Evolutionary conservation across 2,888 invertebrate species (phyloP).

Genomic region (Darwinula stevensoni): DNA sequence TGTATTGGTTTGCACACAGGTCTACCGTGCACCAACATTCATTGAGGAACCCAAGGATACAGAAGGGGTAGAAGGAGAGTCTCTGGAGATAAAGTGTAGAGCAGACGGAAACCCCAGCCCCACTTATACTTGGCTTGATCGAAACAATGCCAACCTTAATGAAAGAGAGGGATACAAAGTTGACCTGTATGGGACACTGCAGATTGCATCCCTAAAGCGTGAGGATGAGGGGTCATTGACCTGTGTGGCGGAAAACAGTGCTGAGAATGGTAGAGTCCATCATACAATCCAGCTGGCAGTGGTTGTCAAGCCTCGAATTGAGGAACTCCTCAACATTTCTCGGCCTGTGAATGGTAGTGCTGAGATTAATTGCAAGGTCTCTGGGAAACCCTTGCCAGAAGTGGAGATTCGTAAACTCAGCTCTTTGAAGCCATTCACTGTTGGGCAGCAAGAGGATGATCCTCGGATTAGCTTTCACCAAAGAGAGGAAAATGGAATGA

Average conservation of each 20-base stretch:
- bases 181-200: conserved; percentile 27
- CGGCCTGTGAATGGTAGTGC: conserved; percentile 28
- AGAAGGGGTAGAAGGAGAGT: conserved; percentile 49
- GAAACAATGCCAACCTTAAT: conserved; percentile 31
- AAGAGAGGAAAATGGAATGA: too few relatives aligned
- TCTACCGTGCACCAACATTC: conserved; percentile 41
- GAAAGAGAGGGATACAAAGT: conserved; percentile 15
- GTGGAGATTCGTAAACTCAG: conserved; percentile 50
- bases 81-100: conserved; percentile 38
- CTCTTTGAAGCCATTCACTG: conserved; percentile 26
- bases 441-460: conserved; percentile 31
- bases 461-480: conserved; percentile 32
- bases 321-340: conserved; percentile 40
- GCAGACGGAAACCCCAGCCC: conserved; percentile 61
- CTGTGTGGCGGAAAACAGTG: conserved; percentile 47
- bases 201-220: conserved; percentile 38
- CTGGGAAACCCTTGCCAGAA: conserved; percentile 44
- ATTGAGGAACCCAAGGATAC: conserved; percentile 24
- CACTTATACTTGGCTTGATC: conserved; percentile 47
- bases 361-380: conserved; percentile 31
- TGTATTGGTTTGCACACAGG: too few relatives aligned
- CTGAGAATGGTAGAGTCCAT: conserved; percentile 29
- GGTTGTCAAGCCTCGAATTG: conserved; percentile 46
- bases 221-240: conserved; percentile 50
- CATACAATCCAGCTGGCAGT: conserved; percentile 34